Base-by-base conservation (phyloP, 2,888 invertebrate species). In the Xylota sylvarum region DNA sequence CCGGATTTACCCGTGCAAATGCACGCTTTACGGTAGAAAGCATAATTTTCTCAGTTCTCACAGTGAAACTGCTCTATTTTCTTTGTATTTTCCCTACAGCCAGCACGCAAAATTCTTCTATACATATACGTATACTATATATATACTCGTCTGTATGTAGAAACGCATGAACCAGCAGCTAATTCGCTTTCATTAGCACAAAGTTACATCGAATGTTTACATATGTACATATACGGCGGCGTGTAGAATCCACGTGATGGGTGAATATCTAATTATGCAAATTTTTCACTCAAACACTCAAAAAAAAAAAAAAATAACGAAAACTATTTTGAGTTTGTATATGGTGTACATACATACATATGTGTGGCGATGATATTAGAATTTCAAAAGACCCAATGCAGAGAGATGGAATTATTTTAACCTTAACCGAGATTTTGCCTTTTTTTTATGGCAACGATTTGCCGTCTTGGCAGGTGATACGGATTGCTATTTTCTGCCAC, bases 371-470 rank as follows among this genome's bases (percentile, higher is more conserved):
- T 32, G 70, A 72, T 72, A 17, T 50, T 35, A 23, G 60, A 52
- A 62, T 70, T 78, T 50, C 62, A 62, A 56, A 64, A 64, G 17
- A 43, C 6, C 40, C 55, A 27, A 14, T 60, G 35, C 12, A 56
- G 46, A 48, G 46, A 60, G 64, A 58, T 62, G 32, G 6, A 72
- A 70, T 46, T 14, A 30, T 27, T 58, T 80, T 80, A 73, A 73
- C 80, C 80, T 80, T 58, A 80, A 73, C 80, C 80, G 80, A 65
- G 40, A 17, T 48, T 46, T 17, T n/a, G n/a, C n/a, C n/a, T 46
- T 46, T 7, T 58, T 6, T 43, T 64, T 10, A 67, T 67, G 58
- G 58, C 70, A 60, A 52, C 50, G 48, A 50, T 40, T 52, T 50
- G 12, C 7, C 30, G 48, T 32, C n/a, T 64, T 46, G 14, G 64